Conservation (phyloP, 2,797 vertebrate species). For the Bryconaethiops microstoma region DNA sequence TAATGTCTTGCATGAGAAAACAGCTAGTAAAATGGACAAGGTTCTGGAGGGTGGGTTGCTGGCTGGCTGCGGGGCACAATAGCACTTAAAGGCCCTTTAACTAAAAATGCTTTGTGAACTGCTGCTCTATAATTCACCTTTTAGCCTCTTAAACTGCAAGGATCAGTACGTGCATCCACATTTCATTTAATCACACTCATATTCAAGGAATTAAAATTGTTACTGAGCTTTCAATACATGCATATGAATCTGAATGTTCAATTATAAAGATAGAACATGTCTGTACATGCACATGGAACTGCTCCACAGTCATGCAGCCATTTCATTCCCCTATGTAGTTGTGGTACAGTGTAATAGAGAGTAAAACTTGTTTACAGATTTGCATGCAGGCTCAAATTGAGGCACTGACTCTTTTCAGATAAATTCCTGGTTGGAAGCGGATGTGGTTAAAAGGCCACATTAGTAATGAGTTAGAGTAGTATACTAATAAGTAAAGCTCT, state of each 20-base stretch:
- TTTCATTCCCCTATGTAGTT: neutral
- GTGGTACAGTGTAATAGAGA: neutral
- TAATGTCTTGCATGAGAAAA: too few relatives aligned
- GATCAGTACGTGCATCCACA: too few relatives aligned
- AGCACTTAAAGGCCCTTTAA: too few relatives aligned
- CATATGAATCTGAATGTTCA: neutral
- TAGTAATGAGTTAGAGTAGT: neutral
- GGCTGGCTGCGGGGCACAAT: too few relatives aligned
- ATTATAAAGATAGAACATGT: neutral
- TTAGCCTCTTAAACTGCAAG: too few relatives aligned
- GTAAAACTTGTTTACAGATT: neutral
- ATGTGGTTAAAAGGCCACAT: neutral
- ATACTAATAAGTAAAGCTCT: neutral
- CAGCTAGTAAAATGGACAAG: too few relatives aligned
- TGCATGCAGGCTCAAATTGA: neutral
- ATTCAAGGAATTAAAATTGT: neutral
- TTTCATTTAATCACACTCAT: too few relatives aligned
- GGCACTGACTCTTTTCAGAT: neutral
- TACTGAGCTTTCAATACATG: neutral
- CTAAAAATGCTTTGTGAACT: too few relatives aligned
- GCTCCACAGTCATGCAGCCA: neutral
- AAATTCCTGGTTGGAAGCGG: neutral
- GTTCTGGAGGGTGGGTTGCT: too few relatives aligned
- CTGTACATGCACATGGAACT: neutral
- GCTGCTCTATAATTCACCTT: too few relatives aligned